These are phyloP conservation scores for Sciaenops ocellatus DNA, from an alignment of 2,797 vertebrate genomes.

Conservation along the genomic window DNA sequence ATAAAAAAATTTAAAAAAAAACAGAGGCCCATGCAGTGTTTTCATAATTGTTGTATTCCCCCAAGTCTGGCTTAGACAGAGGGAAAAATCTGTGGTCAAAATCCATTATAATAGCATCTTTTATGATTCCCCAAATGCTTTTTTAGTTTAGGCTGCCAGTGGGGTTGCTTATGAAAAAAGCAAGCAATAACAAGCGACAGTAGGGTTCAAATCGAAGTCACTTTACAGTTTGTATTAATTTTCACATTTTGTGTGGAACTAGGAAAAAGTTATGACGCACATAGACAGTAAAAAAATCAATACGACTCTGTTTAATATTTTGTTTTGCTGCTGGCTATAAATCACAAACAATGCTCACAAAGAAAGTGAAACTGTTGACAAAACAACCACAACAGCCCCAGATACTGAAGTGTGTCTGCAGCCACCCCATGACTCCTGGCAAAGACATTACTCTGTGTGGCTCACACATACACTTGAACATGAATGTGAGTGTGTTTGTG, in stretches of 20 bases:
- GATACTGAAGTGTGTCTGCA: conserved; percentile 70
- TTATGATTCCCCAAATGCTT: conserved; percentile 72
- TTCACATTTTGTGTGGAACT: conserved; percentile 63
- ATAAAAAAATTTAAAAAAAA: conserved; percentile 36
- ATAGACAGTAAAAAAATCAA: conserved; percentile 67
- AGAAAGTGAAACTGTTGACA: conserved; percentile 75
- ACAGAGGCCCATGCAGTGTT: conserved; percentile 46
- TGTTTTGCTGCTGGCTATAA: conserved; percentile 73
- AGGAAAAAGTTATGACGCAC: conserved; percentile 72
- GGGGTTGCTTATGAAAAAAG: conserved; percentile 65
- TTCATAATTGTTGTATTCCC: conserved; percentile 71
- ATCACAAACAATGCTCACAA: conserved; percentile 69
- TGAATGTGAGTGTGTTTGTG: conserved; percentile 61
- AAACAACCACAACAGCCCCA: conserved; percentile 66
- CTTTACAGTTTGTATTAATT: conserved; percentile 75
- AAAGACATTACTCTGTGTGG: conserved; percentile 62
- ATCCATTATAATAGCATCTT: conserved; percentile 69
- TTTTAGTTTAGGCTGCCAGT: conserved; percentile 67
- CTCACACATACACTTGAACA: conserved; percentile 55
- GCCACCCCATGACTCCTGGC: conserved; percentile 73
- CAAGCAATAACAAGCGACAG: conserved; percentile 64
- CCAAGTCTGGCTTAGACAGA: conserved; percentile 48
- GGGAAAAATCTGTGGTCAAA: conserved; percentile 63
- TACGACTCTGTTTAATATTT: conserved; percentile 70
- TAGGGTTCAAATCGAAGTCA: conserved; percentile 75